Conservation (phyloP, 1,140 invertebrate species). For the Sarcophaga peregrina region DNA sequence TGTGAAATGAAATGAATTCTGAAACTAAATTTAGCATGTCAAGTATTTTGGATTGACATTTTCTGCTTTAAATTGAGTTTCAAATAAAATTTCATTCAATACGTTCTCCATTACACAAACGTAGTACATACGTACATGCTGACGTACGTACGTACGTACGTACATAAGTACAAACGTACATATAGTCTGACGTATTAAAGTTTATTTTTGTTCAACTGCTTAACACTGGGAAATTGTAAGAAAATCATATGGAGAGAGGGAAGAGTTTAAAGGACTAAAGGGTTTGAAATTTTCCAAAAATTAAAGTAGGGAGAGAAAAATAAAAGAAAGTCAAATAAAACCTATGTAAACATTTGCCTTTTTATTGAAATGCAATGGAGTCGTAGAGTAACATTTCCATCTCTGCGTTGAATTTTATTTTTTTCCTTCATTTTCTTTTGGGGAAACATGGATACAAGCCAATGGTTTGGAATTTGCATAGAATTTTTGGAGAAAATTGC, state of each 20-base stretch:
- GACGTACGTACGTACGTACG: too few relatives aligned
- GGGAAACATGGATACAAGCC: not conserved
- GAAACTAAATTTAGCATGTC: slow-evolving; percentile 4
- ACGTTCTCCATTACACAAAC: not conserved
- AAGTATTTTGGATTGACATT: not conserved
- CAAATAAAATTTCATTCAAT: slow-evolving; percentile 7
- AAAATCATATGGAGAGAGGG: too few relatives aligned
- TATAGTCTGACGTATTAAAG: not conserved
- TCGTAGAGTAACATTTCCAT: not conserved
- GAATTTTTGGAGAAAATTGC: not conserved
- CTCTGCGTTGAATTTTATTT: not conserved
- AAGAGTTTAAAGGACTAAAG: too few relatives aligned
- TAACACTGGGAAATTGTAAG: too few relatives aligned
- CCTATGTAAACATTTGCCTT: slow-evolving; percentile 38
- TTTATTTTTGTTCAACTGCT: not conserved
- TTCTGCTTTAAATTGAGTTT: not conserved
- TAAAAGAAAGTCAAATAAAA: slow-evolving; percentile 8
- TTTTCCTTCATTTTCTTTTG: not conserved
- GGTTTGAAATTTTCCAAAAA: too few relatives aligned
- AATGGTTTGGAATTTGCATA: slow-evolving; percentile 2
- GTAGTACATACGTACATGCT: too few relatives aligned
- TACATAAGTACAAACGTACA: too few relatives aligned
- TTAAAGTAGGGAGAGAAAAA: too few relatives aligned
- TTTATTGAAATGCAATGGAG: slow-evolving; percentile 32
- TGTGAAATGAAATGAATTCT: too few relatives aligned